Base-by-base conservation (phyloP, 2,113 vertebrate genomes). In the Arenaria interpres region DNA sequence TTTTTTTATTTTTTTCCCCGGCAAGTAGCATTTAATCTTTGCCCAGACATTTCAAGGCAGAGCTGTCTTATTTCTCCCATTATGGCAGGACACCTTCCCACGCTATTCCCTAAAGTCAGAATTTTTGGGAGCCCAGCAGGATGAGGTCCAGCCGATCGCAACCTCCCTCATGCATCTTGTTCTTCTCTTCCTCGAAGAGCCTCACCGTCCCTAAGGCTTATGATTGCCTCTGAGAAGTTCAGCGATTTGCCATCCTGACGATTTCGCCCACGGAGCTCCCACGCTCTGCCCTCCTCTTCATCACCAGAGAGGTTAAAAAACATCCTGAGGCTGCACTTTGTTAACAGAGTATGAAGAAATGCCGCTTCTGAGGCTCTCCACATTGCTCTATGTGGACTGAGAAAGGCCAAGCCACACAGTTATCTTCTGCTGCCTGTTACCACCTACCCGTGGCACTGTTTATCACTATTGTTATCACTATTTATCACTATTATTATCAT, bases 31-130 rank as follows among this genome's bases (percentile, higher is more conserved):
- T 95, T 94, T 96, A 85, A 92, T 96, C 88, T 82, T 84, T 74
- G 92, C 92, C 92, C 85, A 93, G 79, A 75, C 73, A 28, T 87
- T 87, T 97, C 92, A 95, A 95, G 64, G 86, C 90, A 97, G 76
- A 90, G 51, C 90, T 95, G 90, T 90, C 88, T 74, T 60, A 43
- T 93, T 95, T 93, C 88, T 81, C 72, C 76, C 60, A 6, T 71
- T 45, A 28, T 7, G 60, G 79, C 90, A 92, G 88, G 95, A 81
- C 88, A 90, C 92, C 90, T 90, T 94, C 93, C 92, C 93, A 90
- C 12, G 8, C 76, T 57, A 10, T 75, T 78, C 51, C 73, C 79
- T 53, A 10, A 39, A 84, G 88, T 12, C 76, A 63, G 15, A 37
- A 22, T 25, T 86, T 77, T 84, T 50, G 64, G 68, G 93, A 93